Conservation (phyloP, 2,888 invertebrate species). For the Oxycera nigricornis region DNA sequence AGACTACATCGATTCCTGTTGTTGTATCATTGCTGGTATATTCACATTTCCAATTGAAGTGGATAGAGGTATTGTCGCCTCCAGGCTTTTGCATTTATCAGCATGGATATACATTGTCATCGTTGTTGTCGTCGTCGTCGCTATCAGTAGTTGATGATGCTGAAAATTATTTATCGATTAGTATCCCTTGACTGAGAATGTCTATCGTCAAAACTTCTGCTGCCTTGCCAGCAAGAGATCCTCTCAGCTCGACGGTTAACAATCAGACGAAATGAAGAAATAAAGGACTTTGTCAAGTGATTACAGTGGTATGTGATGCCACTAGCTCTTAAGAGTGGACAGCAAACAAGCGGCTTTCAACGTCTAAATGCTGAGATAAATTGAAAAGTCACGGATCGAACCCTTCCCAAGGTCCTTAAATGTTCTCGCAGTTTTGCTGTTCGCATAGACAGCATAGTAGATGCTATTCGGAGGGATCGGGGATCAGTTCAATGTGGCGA, state of each 20-base stretch:
- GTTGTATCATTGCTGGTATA: neutral
- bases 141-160: constrained; percentile 8
- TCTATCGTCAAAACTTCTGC: neutral
- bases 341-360: neutral
- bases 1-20: constrained; percentile 8
- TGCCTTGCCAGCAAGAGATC: neutral
- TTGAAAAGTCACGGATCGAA: neutral
- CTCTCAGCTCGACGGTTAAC: neutral
- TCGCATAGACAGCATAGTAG: neutral
- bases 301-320: neutral
- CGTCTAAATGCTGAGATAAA: neutral
- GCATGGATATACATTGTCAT: neutral
- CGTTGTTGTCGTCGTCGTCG: no score
- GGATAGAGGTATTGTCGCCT: constrained; percentile 12
- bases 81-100: neutral
- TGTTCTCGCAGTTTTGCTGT: neutral
- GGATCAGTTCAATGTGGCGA: neutral
- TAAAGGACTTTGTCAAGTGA: constrained; percentile 22
- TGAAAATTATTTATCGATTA: constrained; percentile 31
- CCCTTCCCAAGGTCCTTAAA: neutral
- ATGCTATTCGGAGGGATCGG: neutral
- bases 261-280: constrained; percentile 5
- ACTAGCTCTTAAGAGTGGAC: neutral
- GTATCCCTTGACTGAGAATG: neutral
- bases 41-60: neutral